Evolutionary conservation across 2,113 vertebrate genomes (phyloP).

Genomic region (Macquaria australasica): DNA sequence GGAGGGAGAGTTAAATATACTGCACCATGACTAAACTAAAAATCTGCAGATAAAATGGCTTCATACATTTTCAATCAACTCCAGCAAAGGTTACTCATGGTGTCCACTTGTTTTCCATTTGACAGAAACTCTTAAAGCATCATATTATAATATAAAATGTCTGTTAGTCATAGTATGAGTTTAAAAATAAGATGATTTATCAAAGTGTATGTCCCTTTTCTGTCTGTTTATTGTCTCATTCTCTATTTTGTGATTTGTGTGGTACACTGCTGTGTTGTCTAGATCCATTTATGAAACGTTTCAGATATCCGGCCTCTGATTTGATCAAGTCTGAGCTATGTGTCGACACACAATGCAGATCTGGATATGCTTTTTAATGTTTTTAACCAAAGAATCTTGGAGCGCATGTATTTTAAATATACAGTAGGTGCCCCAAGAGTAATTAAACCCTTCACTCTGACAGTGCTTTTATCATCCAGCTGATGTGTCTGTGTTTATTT

Average conservation of each 20-base stretch:
- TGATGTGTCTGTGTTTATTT: not conserved
- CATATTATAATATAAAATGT: not conserved
- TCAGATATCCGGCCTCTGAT: not conserved
- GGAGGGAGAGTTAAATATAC: no score
- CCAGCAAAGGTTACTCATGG: no score
- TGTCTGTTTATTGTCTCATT: not conserved
- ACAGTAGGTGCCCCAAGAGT: not conserved
- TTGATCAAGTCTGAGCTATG: not conserved
- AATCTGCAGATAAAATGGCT: no score
- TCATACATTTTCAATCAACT: no score
- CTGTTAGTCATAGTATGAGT: not conserved
- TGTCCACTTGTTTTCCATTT: no score
- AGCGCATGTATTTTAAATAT: not conserved
- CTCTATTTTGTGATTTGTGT: not conserved
- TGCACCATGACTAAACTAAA: no score
- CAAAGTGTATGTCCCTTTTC: not conserved
- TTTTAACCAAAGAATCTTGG: not conserved
- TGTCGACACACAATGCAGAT: no score
- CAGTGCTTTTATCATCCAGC: not conserved
- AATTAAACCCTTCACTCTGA: not conserved
- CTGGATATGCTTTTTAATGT: not conserved
- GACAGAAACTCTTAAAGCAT: not conserved
- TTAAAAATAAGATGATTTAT: not conserved
- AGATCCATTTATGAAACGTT: not conserved
- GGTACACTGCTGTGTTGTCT: conserved; percentile 40